A percentile compares a stretch with the other conserved stretches of the same genome.
Evolutionary conservation across 2,113 vertebrate genomes (phyloP).

Genomic region (Xiphophorus maculatus): DNA sequence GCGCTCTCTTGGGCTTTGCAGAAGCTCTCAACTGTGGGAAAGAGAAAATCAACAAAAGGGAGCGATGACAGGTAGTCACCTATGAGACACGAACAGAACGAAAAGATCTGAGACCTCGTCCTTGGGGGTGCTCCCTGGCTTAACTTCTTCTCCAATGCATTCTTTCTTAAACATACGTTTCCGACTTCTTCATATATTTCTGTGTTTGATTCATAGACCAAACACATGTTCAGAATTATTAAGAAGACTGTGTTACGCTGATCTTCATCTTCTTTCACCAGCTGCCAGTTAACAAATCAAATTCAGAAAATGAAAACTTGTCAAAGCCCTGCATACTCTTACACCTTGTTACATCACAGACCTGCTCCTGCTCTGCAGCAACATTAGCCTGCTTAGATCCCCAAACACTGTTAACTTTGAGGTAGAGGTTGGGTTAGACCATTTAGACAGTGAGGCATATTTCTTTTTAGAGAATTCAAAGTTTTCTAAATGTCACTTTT

Average conservation of each 20-base stretch:
- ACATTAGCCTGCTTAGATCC: slow-evolving; percentile 16
- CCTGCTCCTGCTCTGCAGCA: slow-evolving; percentile 19
- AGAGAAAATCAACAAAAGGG: slow-evolving; percentile 50
- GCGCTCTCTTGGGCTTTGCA: slow-evolving; percentile 52
- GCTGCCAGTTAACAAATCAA: slow-evolving; percentile 29
- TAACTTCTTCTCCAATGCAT: slow-evolving; percentile 25
- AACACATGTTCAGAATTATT: not conserved
- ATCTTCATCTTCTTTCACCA: slow-evolving; percentile 28
- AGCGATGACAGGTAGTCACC: slow-evolving; percentile 66
- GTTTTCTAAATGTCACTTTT: not conserved
- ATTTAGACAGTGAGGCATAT: not conserved
- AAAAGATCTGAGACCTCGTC: slow-evolving; percentile 59
- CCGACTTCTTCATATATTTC: not conserved
- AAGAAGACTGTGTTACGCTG: not conserved
- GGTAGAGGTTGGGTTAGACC: slow-evolving; percentile 8
- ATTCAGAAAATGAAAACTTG: slow-evolving; percentile 11
- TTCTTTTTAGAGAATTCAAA: not conserved
- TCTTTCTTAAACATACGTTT: not conserved
- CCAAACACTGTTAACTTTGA: slow-evolving; percentile 11
- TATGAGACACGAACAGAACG: slow-evolving; percentile 58
- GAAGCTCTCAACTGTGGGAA: slow-evolving; percentile 56
- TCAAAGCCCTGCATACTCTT: slow-evolving; percentile 28
- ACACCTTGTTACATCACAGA: slow-evolving; percentile 61
- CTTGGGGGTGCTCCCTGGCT: slow-evolving; percentile 57
- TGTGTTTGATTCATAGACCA: not conserved